Conservation (phyloP, 1,140 invertebrate species). For the Phymastichus coffea region DNA sequence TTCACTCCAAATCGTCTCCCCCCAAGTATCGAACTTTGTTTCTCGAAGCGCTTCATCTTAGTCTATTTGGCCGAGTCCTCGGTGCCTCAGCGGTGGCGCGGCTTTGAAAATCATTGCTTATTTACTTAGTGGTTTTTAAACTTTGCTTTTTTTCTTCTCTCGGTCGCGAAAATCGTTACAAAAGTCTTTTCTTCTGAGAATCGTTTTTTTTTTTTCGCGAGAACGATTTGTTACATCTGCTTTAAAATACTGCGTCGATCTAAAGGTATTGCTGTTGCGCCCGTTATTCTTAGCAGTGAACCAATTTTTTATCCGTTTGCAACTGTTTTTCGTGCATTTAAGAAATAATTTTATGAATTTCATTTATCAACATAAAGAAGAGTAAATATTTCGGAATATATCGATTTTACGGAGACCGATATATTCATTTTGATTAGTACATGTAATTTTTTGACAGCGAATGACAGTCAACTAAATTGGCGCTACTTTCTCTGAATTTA, state of each 20-base stretch:
- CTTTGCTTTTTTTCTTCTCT: slow-evolving; percentile 1
- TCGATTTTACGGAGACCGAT: too few species aligned
- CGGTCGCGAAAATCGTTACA: not conserved
- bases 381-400: too few species aligned
- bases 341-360: too few species aligned
- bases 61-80: slow-evolving; percentile 5
- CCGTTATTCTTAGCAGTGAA: not conserved
- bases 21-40: slow-evolving; percentile 22
- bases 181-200: not conserved
- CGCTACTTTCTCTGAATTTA: too few species aligned
- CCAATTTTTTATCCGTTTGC: too few species aligned
- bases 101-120: not conserved
- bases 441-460: too few species aligned
- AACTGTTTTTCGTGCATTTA: too few species aligned
- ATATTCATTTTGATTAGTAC: too few species aligned
- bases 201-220: not conserved
- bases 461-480: too few species aligned
- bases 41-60: slow-evolving; percentile 7
- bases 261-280: slow-evolving; percentile 6
- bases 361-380: too few species aligned
- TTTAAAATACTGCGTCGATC: not conserved
- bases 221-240: not conserved
- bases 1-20: not conserved
- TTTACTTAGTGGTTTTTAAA: not conserved
- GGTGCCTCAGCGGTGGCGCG: not conserved